Percentiles rank a stretch among this genome's conserved stretches.
Conservation (phyloP, 2,888 invertebrate species). For the Zygogramma bicolorata region DNA sequence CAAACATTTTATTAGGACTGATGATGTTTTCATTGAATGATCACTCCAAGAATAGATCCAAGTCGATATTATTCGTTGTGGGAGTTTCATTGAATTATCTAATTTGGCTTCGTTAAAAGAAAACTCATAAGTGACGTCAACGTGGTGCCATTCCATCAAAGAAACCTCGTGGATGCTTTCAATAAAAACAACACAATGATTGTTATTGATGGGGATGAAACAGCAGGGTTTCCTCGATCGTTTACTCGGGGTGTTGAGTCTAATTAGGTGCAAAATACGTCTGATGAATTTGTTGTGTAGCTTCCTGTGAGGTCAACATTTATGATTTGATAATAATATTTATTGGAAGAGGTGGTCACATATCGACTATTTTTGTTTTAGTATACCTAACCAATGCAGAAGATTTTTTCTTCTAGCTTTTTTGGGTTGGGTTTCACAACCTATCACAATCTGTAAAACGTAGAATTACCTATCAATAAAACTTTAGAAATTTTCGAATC, state of each 20-base stretch:
- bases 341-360: no score
- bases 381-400: no score
- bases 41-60: background rate
- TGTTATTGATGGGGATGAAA: background rate
- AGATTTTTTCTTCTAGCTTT: no score
- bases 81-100: background rate
- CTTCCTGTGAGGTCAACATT: background rate
- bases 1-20: background rate
- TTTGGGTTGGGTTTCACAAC: no score
- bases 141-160: background rate
- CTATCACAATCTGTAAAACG: no score
- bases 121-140: background rate
- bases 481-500: no score
- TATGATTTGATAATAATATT: no score
- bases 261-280: background rate
- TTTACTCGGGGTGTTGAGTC: background rate
- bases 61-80: background rate
- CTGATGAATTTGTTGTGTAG: background rate
- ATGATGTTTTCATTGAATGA: conserved; percentile 19
- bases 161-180: background rate
- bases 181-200: background rate
- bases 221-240: background rate
- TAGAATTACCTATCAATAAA: no score
- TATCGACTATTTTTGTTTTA: no score
- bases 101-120: conserved; percentile 11